Conservation (phyloP, 2,113 vertebrate genomes). For the Echinops telfairi region DNA sequence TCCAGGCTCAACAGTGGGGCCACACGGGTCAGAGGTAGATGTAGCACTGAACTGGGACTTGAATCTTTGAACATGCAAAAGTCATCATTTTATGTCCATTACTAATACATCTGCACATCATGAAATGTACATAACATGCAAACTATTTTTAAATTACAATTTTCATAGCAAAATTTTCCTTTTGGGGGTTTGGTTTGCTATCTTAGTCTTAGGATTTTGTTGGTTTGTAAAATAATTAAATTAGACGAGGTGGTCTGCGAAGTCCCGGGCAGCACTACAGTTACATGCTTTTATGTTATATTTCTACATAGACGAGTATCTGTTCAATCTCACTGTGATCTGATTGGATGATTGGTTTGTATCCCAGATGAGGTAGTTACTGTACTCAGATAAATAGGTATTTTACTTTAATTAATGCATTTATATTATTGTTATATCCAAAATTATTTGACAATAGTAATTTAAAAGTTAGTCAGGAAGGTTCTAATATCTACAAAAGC, state of each 20-base stretch:
- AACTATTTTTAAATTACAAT: neutral
- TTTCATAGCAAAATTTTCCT: neutral
- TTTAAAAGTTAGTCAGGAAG: slow-evolving; percentile 13
- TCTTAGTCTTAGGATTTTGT: neutral
- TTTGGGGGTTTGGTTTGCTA: slow-evolving; percentile 18
- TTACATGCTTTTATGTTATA: neutral
- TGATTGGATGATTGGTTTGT: neutral
- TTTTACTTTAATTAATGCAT: slow-evolving; percentile 28
- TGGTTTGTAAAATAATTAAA: slow-evolving; percentile 6
- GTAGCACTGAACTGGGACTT: neutral
- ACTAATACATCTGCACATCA: neutral
- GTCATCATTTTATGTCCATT: slow-evolving; percentile 10
- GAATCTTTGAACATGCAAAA: neutral
- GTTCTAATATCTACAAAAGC: slow-evolving; percentile 44
- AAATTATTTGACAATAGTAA: slow-evolving; percentile 45
- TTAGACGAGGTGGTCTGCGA: neutral
- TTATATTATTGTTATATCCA: slow-evolving; percentile 44
- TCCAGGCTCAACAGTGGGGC: neutral
- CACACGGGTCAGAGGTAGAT: neutral
- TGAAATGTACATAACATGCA: neutral
- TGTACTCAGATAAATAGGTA: neutral
- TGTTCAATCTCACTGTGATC: neutral
- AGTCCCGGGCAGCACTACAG: neutral
- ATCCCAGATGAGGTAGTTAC: neutral
- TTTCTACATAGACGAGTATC: neutral